Evolutionary conservation across 2,113 vertebrate genomes (phyloP).

Genomic region (Galbula dea): DNA sequence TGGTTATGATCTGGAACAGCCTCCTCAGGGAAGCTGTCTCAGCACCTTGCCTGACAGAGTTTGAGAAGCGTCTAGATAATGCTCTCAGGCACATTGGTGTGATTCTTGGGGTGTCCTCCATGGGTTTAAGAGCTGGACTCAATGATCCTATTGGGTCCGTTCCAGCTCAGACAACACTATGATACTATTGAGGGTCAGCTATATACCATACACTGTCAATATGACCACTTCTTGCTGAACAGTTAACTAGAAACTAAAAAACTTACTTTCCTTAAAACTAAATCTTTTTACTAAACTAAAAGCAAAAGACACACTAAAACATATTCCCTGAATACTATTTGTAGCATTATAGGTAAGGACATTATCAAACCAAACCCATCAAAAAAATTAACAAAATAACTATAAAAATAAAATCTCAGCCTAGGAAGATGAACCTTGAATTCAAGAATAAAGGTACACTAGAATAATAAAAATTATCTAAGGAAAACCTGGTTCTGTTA

Average conservation of each 20-base stretch:
- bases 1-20: no score
- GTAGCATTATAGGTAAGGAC: background rate
- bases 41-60: no score
- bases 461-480: background rate
- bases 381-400: background rate
- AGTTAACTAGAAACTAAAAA: background rate
- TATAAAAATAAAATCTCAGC: background rate
- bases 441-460: background rate
- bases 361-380: background rate
- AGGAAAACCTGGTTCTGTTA: background rate
- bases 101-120: no score
- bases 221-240: background rate
- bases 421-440: background rate
- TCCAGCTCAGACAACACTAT: no score
- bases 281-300: background rate
- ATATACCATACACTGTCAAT: background rate
- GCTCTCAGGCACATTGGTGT: no score
- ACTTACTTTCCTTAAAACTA: background rate
- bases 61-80: no score
- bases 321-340: background rate
- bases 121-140: no score
- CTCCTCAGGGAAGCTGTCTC: no score
- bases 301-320: background rate
- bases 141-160: no score
- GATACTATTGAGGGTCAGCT: rapidly evolving